Evolutionary conservation across 1,140 invertebrate genomes (phyloP), one percentile per base, ranked within the genome.

Genomic region (Antheraea pernyi): DNA sequence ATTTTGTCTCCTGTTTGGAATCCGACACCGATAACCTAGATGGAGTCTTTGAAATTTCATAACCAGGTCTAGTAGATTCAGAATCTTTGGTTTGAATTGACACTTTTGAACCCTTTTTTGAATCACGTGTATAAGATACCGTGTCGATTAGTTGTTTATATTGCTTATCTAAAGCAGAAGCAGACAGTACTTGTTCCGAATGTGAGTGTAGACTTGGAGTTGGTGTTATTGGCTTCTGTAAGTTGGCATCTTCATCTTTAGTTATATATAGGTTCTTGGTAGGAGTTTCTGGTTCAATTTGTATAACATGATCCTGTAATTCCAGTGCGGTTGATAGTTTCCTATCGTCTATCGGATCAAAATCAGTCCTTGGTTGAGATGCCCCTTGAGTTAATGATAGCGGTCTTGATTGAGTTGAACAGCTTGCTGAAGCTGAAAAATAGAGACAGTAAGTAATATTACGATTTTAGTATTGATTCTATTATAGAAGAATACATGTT

Each of bases 151-250:
- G 71, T 65, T 79, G 72, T 65, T 79, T 76, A 59, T 80, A 81
- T 70, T 86, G 77, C 39, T 70, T 48, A 67, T 89, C 86, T 70
- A 89, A 69, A 22, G 81, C 76, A 19, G 81, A 70, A 58, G 85
- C 86, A 36, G 88, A 90, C 39, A 86, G 68, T 39, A 91, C 86
- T 70, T 89, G 84, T 39, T 91, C 84, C 6, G 77, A 63, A 9
- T 69, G 67, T n/a, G 79, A 73, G 36, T 67, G 67, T 37, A 74
- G 76, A 58, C 81, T 83, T n/a, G 84, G 80, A 37, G 83, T 85
- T 39, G 87, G 81, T 10, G 88, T 83, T 16, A 88, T 80, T 7
- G 87, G 89, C 77, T 88, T 88, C 65, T 89, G 85, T 19, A 89
- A 69, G 18, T 78, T 83, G 6, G 75, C 76, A 67, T 89, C 85